Conservation (phyloP, 2,888 invertebrate species). For the Clistopyga incitator region DNA sequence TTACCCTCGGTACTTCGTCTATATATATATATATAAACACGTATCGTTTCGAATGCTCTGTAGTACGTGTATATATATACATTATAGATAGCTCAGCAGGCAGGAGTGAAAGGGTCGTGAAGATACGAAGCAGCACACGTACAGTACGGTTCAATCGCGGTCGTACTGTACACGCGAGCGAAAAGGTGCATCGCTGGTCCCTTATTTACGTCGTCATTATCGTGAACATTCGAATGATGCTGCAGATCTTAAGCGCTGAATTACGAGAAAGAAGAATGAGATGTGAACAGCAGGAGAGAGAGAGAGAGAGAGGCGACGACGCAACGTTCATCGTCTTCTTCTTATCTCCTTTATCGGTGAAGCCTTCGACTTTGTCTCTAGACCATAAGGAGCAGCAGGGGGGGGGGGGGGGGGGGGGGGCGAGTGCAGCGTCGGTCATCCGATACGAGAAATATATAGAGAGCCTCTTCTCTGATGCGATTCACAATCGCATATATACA, state of each 20-base stretch:
- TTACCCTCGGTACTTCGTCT: conserved; percentile 65
- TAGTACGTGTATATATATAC: not conserved
- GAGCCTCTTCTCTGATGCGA: conserved; percentile 11
- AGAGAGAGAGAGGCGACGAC: conserved; percentile 46
- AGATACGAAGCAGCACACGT: not conserved
- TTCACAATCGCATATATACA: conserved; percentile 19
- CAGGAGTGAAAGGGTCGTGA: conserved; percentile 57
- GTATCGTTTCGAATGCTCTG: conserved; percentile 13
- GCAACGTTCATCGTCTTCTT: conserved; percentile 48
- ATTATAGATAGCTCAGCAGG: conserved; percentile 37
- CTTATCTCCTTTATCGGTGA: conserved; percentile 57
- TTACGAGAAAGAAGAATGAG: conserved; percentile 48
- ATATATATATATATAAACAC: conserved; percentile 26
- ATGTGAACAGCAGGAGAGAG: not conserved
- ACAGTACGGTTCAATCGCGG: conserved; percentile 56
- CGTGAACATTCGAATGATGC: conserved; percentile 55
- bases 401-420: not conserved
- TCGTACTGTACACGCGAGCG: conserved; percentile 14
- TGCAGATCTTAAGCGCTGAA: conserved; percentile 47
- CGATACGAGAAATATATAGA: conserved; percentile 36
- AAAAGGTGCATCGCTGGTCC: conserved; percentile 36
- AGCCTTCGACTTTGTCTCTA: conserved; percentile 66
- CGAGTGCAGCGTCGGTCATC: conserved; percentile 50
- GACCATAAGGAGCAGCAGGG: conserved; percentile 38
- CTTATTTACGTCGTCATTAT: conserved; percentile 67